These are phyloP conservation scores for Odontesthes bonariensis DNA, from an alignment of 2,113 vertebrate species.

Conservation along the genomic window DNA sequence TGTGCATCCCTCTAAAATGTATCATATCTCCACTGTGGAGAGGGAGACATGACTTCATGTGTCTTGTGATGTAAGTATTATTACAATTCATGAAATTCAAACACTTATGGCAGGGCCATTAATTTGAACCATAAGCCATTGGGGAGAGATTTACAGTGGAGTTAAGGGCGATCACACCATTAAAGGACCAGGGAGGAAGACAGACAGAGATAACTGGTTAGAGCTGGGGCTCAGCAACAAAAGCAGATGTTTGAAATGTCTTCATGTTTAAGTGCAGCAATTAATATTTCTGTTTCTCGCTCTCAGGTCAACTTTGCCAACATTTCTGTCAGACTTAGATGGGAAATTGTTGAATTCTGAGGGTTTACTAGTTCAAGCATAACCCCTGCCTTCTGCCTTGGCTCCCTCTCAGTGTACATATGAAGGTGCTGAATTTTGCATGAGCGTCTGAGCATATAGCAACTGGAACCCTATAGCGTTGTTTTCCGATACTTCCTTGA, in stretches of 20 bases:
- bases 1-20: slow-evolving; percentile 94
- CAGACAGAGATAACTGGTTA: slow-evolving; percentile 72
- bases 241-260: slow-evolving; percentile 84
- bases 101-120: slow-evolving; percentile 95
- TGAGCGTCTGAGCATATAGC: slow-evolving; percentile 75
- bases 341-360: slow-evolving; percentile 73
- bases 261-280: slow-evolving; percentile 65
- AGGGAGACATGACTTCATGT: slow-evolving; percentile 97
- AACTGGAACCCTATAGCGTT: slow-evolving; percentile 75
- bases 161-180: slow-evolving; percentile 95
- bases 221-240: slow-evolving; percentile 73
- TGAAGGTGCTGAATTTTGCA: slow-evolving; percentile 77
- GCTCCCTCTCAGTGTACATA: slow-evolving; percentile 64
- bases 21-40: slow-evolving; percentile 95
- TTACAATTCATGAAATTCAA: slow-evolving; percentile 99
- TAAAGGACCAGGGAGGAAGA: slow-evolving; percentile 86
- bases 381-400: slow-evolving; percentile 61
- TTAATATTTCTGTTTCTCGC: slow-evolving; percentile 67
- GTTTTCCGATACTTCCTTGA: slow-evolving; percentile 76
- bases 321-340: slow-evolving; percentile 84
- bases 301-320: slow-evolving; percentile 61
- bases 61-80: slow-evolving; percentile 99
- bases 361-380: slow-evolving; percentile 90
- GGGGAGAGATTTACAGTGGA: slow-evolving; percentile 96
- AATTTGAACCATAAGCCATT: slow-evolving; percentile 96